These are phyloP conservation scores for Stichodactyla helianthus DNA, from an alignment of 64 coral and sea anemone genomes.

Conservation along the genomic window DNA sequence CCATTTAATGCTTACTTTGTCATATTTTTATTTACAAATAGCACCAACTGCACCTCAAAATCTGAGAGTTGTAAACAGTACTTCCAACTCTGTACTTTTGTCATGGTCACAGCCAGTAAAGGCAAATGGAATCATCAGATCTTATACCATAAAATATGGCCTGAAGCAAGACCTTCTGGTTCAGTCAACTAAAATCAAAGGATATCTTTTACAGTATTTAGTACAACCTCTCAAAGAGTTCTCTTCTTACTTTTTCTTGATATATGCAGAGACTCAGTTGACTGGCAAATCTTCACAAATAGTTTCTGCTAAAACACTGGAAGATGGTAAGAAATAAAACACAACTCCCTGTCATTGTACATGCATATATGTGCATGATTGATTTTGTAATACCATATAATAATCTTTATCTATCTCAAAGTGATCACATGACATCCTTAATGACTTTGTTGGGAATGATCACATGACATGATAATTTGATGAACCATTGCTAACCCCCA, in stretches of 20 bases:
- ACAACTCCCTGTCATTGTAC: not conserved
- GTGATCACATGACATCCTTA: not conserved
- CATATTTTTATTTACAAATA: not conserved
- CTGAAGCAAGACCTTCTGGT: not conserved
- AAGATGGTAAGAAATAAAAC: slow-evolving; percentile 19
- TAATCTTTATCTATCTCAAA: not conserved
- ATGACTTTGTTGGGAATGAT: no score
- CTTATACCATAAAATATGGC: slow-evolving; percentile 29
- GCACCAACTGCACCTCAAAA: slow-evolving; percentile 27
- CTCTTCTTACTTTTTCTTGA: slow-evolving; percentile 17
- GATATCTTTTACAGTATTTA: not conserved
- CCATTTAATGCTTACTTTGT: not conserved
- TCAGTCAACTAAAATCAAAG: not conserved
- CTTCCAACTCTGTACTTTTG: slow-evolving; percentile 8
- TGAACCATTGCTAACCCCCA: not conserved
- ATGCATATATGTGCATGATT: no score
- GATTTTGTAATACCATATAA: no score
- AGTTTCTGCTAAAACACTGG: slow-evolving; percentile 12
- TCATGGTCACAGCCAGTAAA: slow-evolving; percentile 10
- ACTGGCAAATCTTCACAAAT: slow-evolving; percentile 17
- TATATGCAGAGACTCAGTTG: slow-evolving; percentile 20
- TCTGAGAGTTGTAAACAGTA: not conserved
- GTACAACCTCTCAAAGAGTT: slow-evolving; percentile 20
- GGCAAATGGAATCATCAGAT: slow-evolving; percentile 15
- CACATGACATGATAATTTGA: no score